Base-by-base conservation (phyloP, 2,113 vertebrate genomes). In the Anhinga rufa region DNA sequence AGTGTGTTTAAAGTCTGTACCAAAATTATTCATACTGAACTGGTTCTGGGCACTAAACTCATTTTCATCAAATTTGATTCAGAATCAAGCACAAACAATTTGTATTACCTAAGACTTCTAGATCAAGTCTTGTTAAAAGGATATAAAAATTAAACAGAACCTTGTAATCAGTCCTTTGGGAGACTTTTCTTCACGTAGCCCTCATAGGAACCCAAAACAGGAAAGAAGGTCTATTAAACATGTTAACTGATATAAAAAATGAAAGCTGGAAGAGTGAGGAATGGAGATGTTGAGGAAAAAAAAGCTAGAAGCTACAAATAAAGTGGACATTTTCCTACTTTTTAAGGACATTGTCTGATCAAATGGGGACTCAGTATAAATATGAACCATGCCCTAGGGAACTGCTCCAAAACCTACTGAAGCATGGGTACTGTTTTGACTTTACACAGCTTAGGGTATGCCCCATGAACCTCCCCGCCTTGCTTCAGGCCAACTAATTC, bases 61-160 rank as follows among this genome's bases (percentile, higher is more conserved):
- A 38, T 75, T 90, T 81, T 79, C 62, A 77, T 16, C 36, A 83
- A 58, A 76, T 69, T 77, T 66, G 14, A 62, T 42, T 77, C 2
- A 11, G 18, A 31, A 66, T 51, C 25, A 26, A 46, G 17, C 57
- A 82, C 16, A 78, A 91, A 49, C 10, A 77, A 55, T 57, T 65
- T 58, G 19, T 61, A 57, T 86, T 82, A 32, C 9, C n/a, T 31
- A 18, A 72, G 44, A 64, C 36, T 84, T 93, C 32, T 64, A 55
- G 26, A 42, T 95, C 21, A 52, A 57, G 34, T 52, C 49, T 72
- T 87, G 19, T 64, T 85, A 52, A 84, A 86, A 83, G 19, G 24
- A 17, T 32, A 72, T 29, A 83, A 95, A 86, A 88, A 55, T 51
- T 26, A 72, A 91, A 54, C 58, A 80, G 65, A 93, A 85, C n/a